Conservation (phyloP, 2,888 invertebrate genomes). For the Prostheceraeus crozeri region DNA sequence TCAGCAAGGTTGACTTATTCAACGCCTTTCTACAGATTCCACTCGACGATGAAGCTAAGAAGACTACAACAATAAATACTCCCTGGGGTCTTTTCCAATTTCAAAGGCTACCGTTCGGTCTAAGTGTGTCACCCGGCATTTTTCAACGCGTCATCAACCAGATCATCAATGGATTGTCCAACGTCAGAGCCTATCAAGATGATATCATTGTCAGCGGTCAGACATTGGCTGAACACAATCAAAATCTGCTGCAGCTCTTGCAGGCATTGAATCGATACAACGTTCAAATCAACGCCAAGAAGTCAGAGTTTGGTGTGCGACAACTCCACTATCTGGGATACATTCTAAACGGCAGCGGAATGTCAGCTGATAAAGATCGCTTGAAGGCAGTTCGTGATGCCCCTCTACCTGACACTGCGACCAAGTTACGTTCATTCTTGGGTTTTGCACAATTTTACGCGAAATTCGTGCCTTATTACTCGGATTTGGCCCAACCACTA, state of each 20-base stretch:
- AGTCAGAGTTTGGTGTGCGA: not conserved
- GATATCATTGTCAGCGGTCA: conserved; percentile 2
- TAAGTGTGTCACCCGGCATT: not conserved
- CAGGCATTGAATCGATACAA: conserved; percentile 18
- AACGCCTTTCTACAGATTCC: conserved; percentile 8
- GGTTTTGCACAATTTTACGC: conserved; percentile 6
- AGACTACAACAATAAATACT: not conserved
- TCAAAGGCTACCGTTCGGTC: not conserved
- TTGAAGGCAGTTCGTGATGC: conserved; percentile 4
- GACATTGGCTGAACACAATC: not conserved
- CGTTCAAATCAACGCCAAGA: conserved; percentile 2
- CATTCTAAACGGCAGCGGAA: not conserved
- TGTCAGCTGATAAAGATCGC: conserved; percentile 3
- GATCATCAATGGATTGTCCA: conserved; percentile 3
- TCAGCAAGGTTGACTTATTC: conserved; percentile 8
- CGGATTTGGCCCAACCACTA: conserved; percentile 2
- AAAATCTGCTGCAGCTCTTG: conserved; percentile 14
- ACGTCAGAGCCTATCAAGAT: conserved; percentile 10
- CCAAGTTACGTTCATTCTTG: not conserved
- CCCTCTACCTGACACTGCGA: conserved; percentile 6
- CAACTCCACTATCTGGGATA: not conserved
- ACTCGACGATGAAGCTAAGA: not conserved
- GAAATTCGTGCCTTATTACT: conserved; percentile 21
- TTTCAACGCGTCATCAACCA: not conserved
- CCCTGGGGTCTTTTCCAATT: conserved; percentile 8